Conservation (phyloP, 2,797 vertebrate species). For the Taeniopygia guttata region DNA sequence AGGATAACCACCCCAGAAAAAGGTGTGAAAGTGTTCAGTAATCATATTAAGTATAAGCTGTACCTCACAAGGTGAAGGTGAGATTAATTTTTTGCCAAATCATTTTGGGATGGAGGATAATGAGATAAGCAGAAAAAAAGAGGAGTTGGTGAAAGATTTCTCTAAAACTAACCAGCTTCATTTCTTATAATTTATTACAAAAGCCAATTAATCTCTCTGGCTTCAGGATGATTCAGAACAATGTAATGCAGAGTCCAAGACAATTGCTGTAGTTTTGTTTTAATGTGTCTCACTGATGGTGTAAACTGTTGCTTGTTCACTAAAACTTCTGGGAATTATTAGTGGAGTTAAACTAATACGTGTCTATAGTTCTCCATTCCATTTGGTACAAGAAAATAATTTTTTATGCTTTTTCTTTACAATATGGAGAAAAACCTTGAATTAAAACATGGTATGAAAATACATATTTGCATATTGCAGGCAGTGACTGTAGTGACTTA, state of each 20-base stretch:
- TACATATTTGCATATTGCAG: neutral
- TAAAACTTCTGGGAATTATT: neutral
- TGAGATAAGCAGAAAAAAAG: neutral
- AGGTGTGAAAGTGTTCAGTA: neutral
- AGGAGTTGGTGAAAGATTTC: neutral
- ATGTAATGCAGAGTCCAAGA: neutral
- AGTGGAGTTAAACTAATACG: neutral
- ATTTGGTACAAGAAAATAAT: neutral
- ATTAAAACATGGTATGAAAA: neutral
- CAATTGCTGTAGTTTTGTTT: neutral
- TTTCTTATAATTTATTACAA: neutral
- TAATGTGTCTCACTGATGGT: neutral
- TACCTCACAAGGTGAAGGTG: neutral
- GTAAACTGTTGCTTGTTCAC: neutral
- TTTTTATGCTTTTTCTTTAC: neutral
- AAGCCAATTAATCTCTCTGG: neutral
- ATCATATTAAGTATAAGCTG: neutral
- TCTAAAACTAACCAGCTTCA: neutral
- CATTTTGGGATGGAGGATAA: neutral
- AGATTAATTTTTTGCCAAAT: neutral
- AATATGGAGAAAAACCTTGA: neutral
- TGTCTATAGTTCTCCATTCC: neutral
- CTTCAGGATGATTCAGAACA: neutral
- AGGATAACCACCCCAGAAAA: neutral
- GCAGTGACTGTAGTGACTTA: neutral